These are phyloP conservation scores for Caranx ignobilis DNA, from an alignment of 2,113 vertebrate genomes.

Conservation along the genomic window DNA sequence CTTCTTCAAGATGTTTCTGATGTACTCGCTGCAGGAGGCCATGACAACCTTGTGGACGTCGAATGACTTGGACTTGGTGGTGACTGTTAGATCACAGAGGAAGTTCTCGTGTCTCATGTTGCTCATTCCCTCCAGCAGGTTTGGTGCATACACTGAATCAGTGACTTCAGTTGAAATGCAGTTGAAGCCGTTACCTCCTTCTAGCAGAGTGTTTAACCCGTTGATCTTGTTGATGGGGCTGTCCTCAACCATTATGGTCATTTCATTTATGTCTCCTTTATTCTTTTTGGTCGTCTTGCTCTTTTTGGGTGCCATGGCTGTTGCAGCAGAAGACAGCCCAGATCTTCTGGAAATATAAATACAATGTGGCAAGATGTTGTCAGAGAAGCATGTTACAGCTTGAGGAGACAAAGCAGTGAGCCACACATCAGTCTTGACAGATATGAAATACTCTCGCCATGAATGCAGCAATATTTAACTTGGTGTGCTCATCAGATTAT, in stretches of 20 bases:
- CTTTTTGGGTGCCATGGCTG: conserved; percentile 99
- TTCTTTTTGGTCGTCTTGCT: conserved; percentile 93
- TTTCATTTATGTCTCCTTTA: conserved; percentile 93
- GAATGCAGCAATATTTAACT: not conserved
- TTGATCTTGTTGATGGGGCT: conserved; percentile 93
- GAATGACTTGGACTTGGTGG: conserved; percentile 97
- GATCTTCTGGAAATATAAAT: conserved; percentile 73
- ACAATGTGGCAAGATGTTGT: conserved; percentile 25
- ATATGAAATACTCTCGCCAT: not conserved
- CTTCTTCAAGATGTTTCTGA: conserved; percentile 93
- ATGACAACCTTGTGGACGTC: conserved; percentile 96
- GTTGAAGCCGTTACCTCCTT: conserved; percentile 94
- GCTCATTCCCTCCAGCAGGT: conserved; percentile 94
- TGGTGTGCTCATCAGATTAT: not conserved
- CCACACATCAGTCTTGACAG: not conserved
- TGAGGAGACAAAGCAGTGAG: not conserved
- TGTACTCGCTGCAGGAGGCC: conserved; percentile 97
- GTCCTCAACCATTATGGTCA: conserved; percentile 94
- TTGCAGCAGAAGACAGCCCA: conserved; percentile 87
- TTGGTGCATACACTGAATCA: conserved; percentile 91
- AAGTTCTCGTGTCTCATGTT: conserved; percentile 95
- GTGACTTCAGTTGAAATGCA: conserved; percentile 96
- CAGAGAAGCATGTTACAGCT: not conserved
- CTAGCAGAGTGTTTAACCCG: conserved; percentile 91
- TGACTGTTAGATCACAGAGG: conserved; percentile 94